Conservation (phyloP, 92 coral and sea anemone species). For the Actinernus sp. region DNA sequence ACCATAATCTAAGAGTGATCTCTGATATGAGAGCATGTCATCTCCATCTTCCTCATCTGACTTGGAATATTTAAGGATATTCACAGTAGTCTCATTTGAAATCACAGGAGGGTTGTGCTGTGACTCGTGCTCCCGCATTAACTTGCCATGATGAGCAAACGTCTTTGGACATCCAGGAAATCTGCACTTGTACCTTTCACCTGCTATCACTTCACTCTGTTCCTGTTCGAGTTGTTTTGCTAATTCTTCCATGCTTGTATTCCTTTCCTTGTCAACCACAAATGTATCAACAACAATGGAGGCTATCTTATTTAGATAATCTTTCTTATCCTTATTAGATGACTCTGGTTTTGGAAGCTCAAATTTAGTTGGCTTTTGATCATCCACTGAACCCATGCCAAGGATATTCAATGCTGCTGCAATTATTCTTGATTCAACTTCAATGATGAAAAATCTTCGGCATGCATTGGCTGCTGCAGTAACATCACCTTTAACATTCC, state of each 20-base stretch:
- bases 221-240: conserved; percentile 29
- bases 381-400: conserved; percentile 51
- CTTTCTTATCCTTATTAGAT: conserved; percentile 46
- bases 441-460: conserved; percentile 65
- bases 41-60: conserved; percentile 42
- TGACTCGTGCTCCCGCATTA: conserved; percentile 67
- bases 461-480: conserved; percentile 79
- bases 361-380: conserved; percentile 29
- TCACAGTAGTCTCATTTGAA: no score
- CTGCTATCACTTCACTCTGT: conserved; percentile 29
- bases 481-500: conserved; percentile 82
- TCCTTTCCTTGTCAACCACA: conserved; percentile 64
- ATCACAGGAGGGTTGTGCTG: conserved; percentile 69
- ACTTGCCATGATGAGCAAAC: conserved; percentile 70
- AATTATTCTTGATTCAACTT: conserved; percentile 62
- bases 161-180: conserved; percentile 67
- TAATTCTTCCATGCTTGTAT: conserved; percentile 31
- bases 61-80: not conserved
- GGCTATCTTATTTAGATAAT: conserved; percentile 50
- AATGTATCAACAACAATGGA: conserved; percentile 69
- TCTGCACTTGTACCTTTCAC: conserved; percentile 67
- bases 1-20: conserved; percentile 70
- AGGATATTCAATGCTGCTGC: conserved; percentile 76
- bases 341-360: conserved; percentile 3
- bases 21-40: conserved; percentile 80